Evolutionary conservation across 2,113 vertebrate species (phyloP), one percentile per base, ranked within the genome.

Genomic region (Sinocyclocheilus maitianheensis): DNA sequence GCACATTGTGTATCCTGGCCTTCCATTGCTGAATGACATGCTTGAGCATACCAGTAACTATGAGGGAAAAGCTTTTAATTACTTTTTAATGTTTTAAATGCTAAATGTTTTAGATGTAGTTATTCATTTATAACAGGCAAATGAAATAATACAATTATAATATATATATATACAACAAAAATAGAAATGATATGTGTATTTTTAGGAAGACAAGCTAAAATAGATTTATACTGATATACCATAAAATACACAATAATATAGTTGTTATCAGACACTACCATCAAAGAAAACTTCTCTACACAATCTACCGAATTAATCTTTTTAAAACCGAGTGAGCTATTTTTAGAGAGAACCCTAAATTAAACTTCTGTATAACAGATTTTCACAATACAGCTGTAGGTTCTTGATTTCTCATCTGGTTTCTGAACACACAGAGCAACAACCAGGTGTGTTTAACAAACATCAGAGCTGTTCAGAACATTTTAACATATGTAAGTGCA

Each of bases 11-110:
- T 87, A 89, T 88, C 87, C 90, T 89, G 92, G 90, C 89, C 91
- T 86, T 22, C 91, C 92, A 92, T 89, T 92, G 92, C 91, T 89
- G 92, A 89, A 84, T 88, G 91, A 92, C 89, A 93, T 92, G 93
- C 92, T 94, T 92, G 91, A 92, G 88, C 88, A 84, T 93, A 63
- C 81, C 81, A 72, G 65, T 83, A 62, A 24, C 84, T 65, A 63
- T 69, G 71, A 86, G 26, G 86, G 30, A 84, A 82, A 84, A 84
- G 1, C 48, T 46, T 53, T 82, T 82, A 71, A 82, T 82, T 53
- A 37, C 63, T 71, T 83, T 74, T 48, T 58, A 65, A 84, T 80
- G 67, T 67, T 86, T 80, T 69, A 30, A 65, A 60, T 62, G 14
- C 24, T 22, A 84, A 67, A 60, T 65, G 22, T 63, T 81, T 69